Conservation (phyloP, 2,113 vertebrate species). For the Anser cygnoides region DNA sequence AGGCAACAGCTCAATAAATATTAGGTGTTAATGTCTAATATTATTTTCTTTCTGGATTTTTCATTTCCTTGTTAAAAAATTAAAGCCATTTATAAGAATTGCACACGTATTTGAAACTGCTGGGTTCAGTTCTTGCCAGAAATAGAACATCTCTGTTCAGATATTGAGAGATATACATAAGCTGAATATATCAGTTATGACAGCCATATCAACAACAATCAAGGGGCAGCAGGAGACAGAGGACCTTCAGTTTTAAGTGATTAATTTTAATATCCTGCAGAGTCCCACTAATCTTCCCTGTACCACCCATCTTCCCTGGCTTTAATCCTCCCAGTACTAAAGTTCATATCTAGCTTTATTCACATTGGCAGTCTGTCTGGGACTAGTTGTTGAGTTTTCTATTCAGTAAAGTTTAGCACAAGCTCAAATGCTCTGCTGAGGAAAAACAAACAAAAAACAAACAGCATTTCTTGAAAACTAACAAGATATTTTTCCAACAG, state of each 20-base stretch:
- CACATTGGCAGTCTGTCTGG: background rate
- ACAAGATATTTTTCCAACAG: fast-evolving
- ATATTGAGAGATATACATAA: background rate
- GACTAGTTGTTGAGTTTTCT: background rate
- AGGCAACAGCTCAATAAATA: background rate
- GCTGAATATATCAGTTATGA: conserved; percentile 9
- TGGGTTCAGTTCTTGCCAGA: background rate
- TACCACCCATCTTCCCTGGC: background rate
- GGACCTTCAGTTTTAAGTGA: conserved; percentile 34
- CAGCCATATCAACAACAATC: background rate
- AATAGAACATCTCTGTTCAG: background rate
- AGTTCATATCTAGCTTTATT: background rate
- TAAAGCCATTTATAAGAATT: background rate
- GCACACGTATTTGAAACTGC: background rate
- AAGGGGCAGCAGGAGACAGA: background rate
- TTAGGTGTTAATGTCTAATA: background rate
- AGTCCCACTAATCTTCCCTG: background rate
- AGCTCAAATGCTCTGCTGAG: background rate
- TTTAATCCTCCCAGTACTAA: background rate
- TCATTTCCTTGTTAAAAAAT: background rate
- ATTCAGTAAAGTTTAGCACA: background rate
- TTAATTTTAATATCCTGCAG: conserved; percentile 3
- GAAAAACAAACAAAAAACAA: background rate
- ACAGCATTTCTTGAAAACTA: background rate
- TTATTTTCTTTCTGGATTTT: background rate